Percentiles rank a stretch among this genome's conserved stretches.
Evolutionary conservation across 2,888 invertebrate genomes (phyloP).

Genomic region (Taphrorychus bicolor): DNA sequence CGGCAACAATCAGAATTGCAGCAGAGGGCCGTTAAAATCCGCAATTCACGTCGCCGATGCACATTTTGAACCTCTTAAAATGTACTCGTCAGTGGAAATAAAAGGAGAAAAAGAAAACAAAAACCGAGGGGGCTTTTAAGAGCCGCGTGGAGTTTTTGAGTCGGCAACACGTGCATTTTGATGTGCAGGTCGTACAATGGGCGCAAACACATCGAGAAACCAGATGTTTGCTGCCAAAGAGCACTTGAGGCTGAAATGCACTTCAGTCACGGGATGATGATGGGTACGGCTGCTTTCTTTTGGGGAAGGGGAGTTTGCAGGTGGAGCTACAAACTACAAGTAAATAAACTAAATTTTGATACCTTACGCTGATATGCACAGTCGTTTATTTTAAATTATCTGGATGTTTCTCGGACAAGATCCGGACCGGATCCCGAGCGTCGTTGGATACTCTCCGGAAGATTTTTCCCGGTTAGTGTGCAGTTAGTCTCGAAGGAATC

Average conservation of each 20-base stretch:
- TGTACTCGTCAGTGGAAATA: conserved; percentile 16
- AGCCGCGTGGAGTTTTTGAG: conserved; percentile 16
- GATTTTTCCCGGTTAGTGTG: too few species aligned
- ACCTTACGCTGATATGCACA: too few species aligned
- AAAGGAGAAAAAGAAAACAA: conserved; percentile 22
- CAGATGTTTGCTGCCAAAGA: conserved; percentile 24
- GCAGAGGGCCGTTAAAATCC: conserved; percentile 15
- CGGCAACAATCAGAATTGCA: not conserved
- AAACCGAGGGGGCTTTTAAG: conserved; percentile 7
- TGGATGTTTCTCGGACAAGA: too few species aligned
- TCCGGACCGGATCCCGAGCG: too few species aligned
- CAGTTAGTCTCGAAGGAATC: too few species aligned
- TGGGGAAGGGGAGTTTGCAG: not conserved
- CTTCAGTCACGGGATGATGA: conserved; percentile 7
- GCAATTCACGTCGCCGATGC: conserved; percentile 17
- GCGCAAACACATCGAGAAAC: conserved; percentile 19
- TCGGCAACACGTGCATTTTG: conserved; percentile 23
- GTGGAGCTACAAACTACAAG: too few species aligned
- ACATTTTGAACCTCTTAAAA: conserved; percentile 23
- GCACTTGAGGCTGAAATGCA: conserved; percentile 12
- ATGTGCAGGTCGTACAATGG: conserved; percentile 27
- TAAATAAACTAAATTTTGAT: too few species aligned
- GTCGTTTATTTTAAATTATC: too few species aligned
- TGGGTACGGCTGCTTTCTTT: conserved; percentile 11
- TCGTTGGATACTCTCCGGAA: too few species aligned